Conservation (phyloP, 2,888 invertebrate species). For the Leptopilina syphax region DNA sequence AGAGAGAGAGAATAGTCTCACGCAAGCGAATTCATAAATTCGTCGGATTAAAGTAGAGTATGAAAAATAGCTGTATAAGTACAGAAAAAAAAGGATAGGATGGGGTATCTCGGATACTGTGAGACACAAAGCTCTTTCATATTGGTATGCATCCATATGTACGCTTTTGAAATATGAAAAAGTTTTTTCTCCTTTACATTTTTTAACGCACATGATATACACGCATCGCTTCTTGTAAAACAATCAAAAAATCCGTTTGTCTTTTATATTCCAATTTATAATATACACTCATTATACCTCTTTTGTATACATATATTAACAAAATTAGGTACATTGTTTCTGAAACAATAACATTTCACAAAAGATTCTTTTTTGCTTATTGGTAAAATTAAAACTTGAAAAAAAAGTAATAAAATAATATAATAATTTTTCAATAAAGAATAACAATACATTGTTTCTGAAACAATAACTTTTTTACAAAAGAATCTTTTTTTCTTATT, state of each 20-base stretch:
- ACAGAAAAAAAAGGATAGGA: not conserved
- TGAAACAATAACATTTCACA: not conserved
- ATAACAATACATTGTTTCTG: no score
- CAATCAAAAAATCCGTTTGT: constrained; percentile 6
- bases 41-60: constrained; percentile 61
- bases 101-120: constrained; percentile 9
- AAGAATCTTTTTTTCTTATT: no score
- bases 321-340: not conserved
- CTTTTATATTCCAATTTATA: constrained; percentile 3
- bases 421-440: no score
- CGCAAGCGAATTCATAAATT: constrained; percentile 63
- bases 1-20: constrained; percentile 32
- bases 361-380: not conserved
- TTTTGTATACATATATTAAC: not conserved
- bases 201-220: not conserved
- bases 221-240: not conserved
- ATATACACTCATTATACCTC: not conserved
- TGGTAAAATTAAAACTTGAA: no score
- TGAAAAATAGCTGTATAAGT: constrained; percentile 63
- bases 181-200: constrained; percentile 2
- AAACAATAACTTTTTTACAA: no score
- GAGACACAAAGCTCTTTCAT: constrained; percentile 44
- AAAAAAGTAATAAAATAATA: no score
- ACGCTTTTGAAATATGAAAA: constrained; percentile 11
- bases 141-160: constrained; percentile 29